Percentiles rank a stretch among this genome's conserved stretches.
Conservation (phyloP, 2,113 vertebrate species). For the Lophura nycthemera region DNA sequence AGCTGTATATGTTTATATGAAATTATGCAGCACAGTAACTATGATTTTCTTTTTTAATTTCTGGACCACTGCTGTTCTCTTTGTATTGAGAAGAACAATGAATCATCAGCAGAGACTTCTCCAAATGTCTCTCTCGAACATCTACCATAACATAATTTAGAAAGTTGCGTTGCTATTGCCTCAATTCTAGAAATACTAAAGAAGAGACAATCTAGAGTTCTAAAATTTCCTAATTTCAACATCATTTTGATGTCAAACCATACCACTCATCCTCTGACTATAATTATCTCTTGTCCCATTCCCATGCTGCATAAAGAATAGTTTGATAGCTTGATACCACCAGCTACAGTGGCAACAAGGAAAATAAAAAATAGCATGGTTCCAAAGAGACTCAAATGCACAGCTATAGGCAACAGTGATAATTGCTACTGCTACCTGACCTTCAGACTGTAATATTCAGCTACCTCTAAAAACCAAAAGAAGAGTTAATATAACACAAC, state of each 20-base stretch:
- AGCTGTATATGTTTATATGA: background rate
- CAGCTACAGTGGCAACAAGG: conserved; percentile 12
- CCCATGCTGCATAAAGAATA: background rate
- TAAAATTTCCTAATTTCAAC: background rate
- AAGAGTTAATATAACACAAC: background rate
- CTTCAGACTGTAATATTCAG: conserved; percentile 14
- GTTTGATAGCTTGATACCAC: background rate
- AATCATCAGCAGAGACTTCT: background rate
- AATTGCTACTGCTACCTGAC: background rate
- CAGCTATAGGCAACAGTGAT: background rate
- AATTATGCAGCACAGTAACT: background rate
- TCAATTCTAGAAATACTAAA: background rate
- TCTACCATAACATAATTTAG: background rate
- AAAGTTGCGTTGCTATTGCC: background rate
- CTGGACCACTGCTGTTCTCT: background rate
- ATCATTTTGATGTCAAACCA: background rate
- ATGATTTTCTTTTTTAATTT: background rate
- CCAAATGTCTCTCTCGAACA: background rate
- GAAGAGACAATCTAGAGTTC: background rate
- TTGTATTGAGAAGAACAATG: background rate
- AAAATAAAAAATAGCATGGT: background rate
- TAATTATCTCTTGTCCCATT: background rate
- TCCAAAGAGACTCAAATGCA: background rate
- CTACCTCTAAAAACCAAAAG: conserved; percentile 19
- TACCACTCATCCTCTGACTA: background rate